Conservation (phyloP, 2,797 vertebrate species). For the Mallotus villosus region DNA sequence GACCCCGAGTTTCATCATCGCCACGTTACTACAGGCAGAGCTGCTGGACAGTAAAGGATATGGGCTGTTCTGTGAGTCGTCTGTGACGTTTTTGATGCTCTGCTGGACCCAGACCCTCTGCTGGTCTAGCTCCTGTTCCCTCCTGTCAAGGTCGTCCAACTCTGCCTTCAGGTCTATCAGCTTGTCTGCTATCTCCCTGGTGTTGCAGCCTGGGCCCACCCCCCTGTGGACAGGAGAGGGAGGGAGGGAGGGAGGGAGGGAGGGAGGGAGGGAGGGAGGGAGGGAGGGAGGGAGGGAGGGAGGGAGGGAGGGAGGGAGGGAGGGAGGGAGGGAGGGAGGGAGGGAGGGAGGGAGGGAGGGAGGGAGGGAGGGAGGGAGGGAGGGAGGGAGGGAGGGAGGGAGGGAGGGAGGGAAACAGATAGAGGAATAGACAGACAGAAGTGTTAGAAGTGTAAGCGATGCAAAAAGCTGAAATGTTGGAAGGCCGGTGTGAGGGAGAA, state of each 20-base stretch:
- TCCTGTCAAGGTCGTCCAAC: slow-evolving; percentile 89
- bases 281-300: not conserved
- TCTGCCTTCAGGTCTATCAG: slow-evolving; percentile 96
- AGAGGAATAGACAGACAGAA: not conserved
- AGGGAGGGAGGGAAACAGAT: not conserved
- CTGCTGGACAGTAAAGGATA: slow-evolving; percentile 84
- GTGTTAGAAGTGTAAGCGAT: not conserved
- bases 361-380: not conserved
- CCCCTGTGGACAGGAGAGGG: slow-evolving; percentile 74
- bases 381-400: slow-evolving; percentile 4
- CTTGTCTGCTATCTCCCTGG: slow-evolving; percentile 96
- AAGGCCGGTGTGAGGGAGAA: too few species aligned
- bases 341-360: not conserved
- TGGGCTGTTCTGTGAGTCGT: slow-evolving; percentile 95
- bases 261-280: slow-evolving; percentile 4
- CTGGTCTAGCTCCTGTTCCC: slow-evolving; percentile 94
- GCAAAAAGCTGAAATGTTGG: not conserved
- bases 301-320: not conserved
- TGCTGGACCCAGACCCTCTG: slow-evolving; percentile 98
- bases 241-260: not conserved
- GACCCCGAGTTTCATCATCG: too few species aligned
- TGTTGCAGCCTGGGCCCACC: slow-evolving; percentile 97
- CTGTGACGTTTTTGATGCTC: slow-evolving; percentile 97
- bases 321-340: not conserved
- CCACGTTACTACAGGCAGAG: not conserved